A percentile compares a stretch with the other conserved stretches of the same genome.
These are phyloP conservation scores for Cotesia congregata DNA, from an alignment of 2,888 invertebrate species.

Conservation along the genomic window DNA sequence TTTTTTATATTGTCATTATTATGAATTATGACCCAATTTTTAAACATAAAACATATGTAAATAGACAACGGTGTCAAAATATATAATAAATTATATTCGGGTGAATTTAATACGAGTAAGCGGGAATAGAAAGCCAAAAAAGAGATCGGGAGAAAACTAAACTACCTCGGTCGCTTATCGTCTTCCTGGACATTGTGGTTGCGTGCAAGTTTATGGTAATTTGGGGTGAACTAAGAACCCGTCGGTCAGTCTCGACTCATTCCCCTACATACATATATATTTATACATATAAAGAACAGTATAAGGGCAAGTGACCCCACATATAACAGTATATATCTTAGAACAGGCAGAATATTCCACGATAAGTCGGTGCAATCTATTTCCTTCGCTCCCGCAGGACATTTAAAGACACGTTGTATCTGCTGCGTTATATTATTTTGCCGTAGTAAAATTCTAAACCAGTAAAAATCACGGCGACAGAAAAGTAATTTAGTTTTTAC, in stretches of 20 bases:
- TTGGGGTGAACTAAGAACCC: constrained; percentile 57
- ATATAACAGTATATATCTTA: background rate
- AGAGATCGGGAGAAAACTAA: constrained; percentile 37
- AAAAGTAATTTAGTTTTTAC: background rate
- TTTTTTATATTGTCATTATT: too few relatives aligned
- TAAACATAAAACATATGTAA: background rate
- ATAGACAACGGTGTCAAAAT: background rate
- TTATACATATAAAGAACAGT: constrained; percentile 20
- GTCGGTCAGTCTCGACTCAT: constrained; percentile 58
- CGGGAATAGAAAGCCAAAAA: constrained; percentile 29
- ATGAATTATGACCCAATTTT: background rate
- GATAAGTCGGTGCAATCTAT: constrained; percentile 43
- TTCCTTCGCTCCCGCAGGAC: constrained; percentile 14
- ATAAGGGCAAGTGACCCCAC: constrained; percentile 46
- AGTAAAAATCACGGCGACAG: background rate
- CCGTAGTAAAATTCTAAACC: background rate
- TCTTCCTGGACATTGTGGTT: constrained; percentile 64
- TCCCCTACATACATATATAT: constrained; percentile 33
- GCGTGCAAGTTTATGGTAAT: constrained; percentile 69
- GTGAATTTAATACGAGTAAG: background rate
- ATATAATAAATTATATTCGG: background rate
- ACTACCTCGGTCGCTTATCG: constrained; percentile 60
- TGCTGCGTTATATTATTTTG: background rate
- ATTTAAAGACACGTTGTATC: constrained; percentile 14
- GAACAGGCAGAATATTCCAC: constrained; percentile 37